These are phyloP conservation scores for Enteromius paludinosus DNA, from an alignment of 2,797 vertebrate genomes.

Conservation along the genomic window DNA sequence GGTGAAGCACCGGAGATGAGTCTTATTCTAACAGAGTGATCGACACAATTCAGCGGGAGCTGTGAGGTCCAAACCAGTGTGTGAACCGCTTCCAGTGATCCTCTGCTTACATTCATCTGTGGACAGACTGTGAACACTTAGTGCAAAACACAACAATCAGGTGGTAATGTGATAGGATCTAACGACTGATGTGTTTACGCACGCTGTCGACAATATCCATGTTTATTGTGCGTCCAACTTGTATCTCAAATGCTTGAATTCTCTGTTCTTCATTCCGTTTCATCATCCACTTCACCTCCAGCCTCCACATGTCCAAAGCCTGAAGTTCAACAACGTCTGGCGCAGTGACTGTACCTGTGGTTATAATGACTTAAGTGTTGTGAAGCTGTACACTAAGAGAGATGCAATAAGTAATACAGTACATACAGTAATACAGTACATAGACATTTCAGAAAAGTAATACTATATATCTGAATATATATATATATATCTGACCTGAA, in stretches of 20 bases:
- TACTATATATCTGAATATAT: too few relatives aligned
- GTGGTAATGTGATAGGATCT: background rate
- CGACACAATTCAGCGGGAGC: conserved; percentile 71
- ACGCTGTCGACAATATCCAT: conserved; percentile 62
- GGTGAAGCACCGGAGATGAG: conserved; percentile 49
- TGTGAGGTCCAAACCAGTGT: conserved; percentile 69
- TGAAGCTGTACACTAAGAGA: background rate
- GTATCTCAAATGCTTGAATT: conserved; percentile 63
- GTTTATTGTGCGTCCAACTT: conserved; percentile 62
- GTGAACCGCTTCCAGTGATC: conserved; percentile 21
- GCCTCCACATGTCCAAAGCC: conserved; percentile 44
- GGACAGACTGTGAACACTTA: conserved; percentile 12
- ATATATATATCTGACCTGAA: conserved; percentile 15
- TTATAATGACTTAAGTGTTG: background rate
- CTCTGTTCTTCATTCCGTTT: background rate
- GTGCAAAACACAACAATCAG: background rate
- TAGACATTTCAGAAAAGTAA: background rate
- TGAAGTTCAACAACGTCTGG: background rate
- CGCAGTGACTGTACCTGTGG: background rate
- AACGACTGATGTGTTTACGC: conserved; percentile 36
- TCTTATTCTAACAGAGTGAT: conserved; percentile 73
- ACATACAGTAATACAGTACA: too few relatives aligned
- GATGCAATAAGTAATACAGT: background rate
- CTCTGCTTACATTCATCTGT: conserved; percentile 64
- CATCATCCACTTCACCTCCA: conserved; percentile 46